These are phyloP conservation scores for Ailuropoda melanoleuca DNA, from an alignment of 2,113 vertebrate species.

Conservation along the genomic window DNA sequence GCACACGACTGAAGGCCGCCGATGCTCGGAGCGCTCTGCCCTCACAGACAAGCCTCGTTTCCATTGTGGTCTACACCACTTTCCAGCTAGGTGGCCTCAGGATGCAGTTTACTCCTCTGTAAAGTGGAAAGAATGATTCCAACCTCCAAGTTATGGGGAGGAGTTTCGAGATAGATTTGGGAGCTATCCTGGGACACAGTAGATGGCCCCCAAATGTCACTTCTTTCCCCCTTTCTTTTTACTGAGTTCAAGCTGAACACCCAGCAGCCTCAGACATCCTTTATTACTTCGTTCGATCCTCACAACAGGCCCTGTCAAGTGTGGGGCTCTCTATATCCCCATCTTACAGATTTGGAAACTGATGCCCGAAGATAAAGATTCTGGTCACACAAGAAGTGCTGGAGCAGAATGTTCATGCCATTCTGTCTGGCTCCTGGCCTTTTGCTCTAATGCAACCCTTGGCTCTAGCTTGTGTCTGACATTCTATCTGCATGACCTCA, in stretches of 20 bases:
- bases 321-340: neutral
- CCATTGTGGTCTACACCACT: neutral
- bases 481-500: neutral
- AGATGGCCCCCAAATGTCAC: neutral
- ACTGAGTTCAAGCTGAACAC: neutral
- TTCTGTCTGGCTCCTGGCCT: neutral
- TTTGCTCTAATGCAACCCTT: neutral
- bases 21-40: neutral
- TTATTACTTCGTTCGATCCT: neutral
- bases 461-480: neutral
- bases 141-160: neutral
- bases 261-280: neutral
- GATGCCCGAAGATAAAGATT: neutral
- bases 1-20: neutral
- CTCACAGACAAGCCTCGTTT: neutral
- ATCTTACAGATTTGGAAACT: neutral
- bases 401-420: neutral
- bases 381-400: neutral
- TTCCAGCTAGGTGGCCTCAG: neutral
- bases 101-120: slow-evolving; percentile 22
- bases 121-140: neutral
- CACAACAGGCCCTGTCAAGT: neutral
- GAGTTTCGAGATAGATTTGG: neutral
- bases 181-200: neutral
- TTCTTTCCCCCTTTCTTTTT: neutral